Base-by-base conservation (phyloP, 2,888 invertebrate species). In the Anoncus sp. region DNA sequence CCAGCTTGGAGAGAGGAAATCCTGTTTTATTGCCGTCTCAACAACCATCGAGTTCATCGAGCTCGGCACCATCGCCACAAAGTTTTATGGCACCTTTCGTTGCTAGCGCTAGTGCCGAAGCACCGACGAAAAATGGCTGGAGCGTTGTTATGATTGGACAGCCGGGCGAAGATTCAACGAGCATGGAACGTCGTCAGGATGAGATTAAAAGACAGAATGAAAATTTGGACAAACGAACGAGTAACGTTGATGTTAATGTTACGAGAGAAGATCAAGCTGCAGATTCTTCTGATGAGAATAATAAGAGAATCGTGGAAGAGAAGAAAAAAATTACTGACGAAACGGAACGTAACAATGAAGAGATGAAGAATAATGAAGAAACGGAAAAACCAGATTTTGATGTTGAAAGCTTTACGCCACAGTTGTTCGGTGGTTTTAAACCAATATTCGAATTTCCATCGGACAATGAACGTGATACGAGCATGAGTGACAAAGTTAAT, bases 81-180 rank as follows among this genome's bases (percentile, higher is more conserved):
- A 94, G 94, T 79, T 95, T 95, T 82, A 94, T 94, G 92, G 95
- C 95, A 0, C 95, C 95, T 0, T 95, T 95, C 84, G 94, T 94
- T 55, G 95, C 95, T 0, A 95, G 95, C 83, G 92, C 94, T 0
- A 94, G 93, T 73, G 91, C 94, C 1, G 94, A 93, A 76, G 92
- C 93, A 0, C 92, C 93, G 24, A 87, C 91, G 0, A 92, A 92
- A 31, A 94, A 94, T 84, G 94, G 94, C 14, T 95, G 95, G 95
- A 93, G 93, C 53, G 93, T 94, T 10, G 92, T 94, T 2, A 84
- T 78, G 3, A 55, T 80, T 1, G 77, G 63, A 1, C 75, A 73
- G 53, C 16, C 78, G 12, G 65, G 20, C 88, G 7, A 89, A 7
- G 65, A 78, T 10, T 38, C 67, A 22, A 70, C 72, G 27, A 76